phyloP scores from a whole-genome alignment of 2,113 vertebrate genomes.

The Anguilla japonica region DNA sequence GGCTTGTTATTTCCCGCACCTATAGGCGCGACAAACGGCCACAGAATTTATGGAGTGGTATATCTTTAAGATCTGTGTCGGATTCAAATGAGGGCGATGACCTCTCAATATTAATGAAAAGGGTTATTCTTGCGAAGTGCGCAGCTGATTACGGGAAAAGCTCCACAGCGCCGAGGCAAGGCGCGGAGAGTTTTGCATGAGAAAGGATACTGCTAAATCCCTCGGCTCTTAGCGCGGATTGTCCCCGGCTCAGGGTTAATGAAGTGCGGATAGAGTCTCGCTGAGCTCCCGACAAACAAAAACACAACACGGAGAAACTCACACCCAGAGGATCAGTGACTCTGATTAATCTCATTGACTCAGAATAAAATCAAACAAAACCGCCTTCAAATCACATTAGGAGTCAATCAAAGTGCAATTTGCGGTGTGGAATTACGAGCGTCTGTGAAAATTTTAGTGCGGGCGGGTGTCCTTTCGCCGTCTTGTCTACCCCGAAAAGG shows the following conservation, averaged over 20 bases:
- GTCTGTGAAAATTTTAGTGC: constrained; percentile 24
- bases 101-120: constrained; percentile 46
- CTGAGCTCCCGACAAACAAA: constrained; percentile 87
- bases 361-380: constrained; percentile 89
- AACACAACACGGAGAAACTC: constrained; percentile 86
- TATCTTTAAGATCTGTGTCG: constrained; percentile 66
- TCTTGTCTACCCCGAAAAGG: constrained; percentile 1
- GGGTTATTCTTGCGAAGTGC: constrained; percentile 77
- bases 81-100: constrained; percentile 58
- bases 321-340: constrained; percentile 95
- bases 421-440: constrained; percentile 63
- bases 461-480: constrained; percentile 28
- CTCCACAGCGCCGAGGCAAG: constrained; percentile 66
- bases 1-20: neutral
- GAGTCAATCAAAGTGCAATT: constrained; percentile 94
- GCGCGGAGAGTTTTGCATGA: constrained; percentile 83
- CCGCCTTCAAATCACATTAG: constrained; percentile 95
- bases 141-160: constrained; percentile 76
- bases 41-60: constrained; percentile 61
- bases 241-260: constrained; percentile 95
- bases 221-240: constrained; percentile 73
- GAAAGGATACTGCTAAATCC: constrained; percentile 88
- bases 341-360: constrained; percentile 97
- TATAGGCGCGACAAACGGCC: constrained; percentile 31
- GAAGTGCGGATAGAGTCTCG: constrained; percentile 95